These are phyloP conservation scores for Ormyrus pomaceus DNA, from an alignment of 2,888 invertebrate genomes.

Conservation along the genomic window DNA sequence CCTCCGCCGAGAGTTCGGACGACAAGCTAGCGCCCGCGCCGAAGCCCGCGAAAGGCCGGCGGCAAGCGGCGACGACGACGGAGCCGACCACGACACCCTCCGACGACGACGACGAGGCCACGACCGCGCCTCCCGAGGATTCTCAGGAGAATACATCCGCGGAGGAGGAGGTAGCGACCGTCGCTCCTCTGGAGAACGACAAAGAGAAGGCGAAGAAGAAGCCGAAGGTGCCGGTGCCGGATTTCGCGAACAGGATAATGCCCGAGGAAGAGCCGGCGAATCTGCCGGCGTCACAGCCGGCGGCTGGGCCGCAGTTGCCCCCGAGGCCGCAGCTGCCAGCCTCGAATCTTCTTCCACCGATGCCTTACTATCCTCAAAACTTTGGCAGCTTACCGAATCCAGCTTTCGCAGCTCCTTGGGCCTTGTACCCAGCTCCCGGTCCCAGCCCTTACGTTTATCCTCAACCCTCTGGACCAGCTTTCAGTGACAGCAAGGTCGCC, in stretches of 20 bases:
- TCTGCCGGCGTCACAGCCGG: background rate
- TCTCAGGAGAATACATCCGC: no score
- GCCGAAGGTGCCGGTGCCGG: background rate
- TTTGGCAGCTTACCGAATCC: conserved; percentile 11
- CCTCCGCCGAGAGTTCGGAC: background rate
- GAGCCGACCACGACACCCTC: conserved; percentile 2
- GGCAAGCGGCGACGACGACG: background rate
- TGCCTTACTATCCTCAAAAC: conserved; percentile 25
- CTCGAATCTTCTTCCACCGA: conserved; percentile 51
- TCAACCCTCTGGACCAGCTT: conserved; percentile 53
- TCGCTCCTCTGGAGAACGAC: conserved; percentile 4
- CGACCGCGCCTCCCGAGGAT: background rate
- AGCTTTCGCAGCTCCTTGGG: conserved; percentile 22
- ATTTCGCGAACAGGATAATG: background rate
- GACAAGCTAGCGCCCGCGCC: background rate
- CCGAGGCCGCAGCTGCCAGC: background rate
- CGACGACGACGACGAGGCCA: conserved; percentile 1
- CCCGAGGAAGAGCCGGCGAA: background rate
- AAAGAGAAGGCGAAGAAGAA: conserved; percentile 2
- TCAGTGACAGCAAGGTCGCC: conserved; percentile 34
- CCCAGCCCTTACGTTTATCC: conserved; percentile 44
- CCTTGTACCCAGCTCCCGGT: background rate
- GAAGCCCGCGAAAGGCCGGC: conserved; percentile 1
- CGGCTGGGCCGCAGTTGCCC: background rate
- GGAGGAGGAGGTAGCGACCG: conserved; percentile 18